A percentile compares a stretch with the other conserved stretches of the same genome.
Evolutionary conservation across 2,888 invertebrate species (phyloP).

Genomic region (Phragmatobia fuliginosa): DNA sequence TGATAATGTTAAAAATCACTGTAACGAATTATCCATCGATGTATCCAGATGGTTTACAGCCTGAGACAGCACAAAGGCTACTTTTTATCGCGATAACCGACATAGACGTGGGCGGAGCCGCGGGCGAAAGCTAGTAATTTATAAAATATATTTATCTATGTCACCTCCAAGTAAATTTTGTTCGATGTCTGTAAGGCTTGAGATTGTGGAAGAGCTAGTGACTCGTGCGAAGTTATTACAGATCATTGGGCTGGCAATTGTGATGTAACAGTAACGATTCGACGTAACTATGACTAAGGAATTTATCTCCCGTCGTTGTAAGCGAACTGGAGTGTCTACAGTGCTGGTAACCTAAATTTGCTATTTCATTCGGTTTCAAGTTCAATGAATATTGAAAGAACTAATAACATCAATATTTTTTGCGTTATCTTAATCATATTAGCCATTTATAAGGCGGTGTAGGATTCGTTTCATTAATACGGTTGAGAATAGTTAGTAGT

Average conservation of each 20-base stretch:
- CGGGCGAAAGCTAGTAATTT: too few relatives aligned
- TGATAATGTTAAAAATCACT: too few relatives aligned
- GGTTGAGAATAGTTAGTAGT: too few relatives aligned
- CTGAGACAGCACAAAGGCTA: too few relatives aligned
- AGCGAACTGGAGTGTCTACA: background rate
- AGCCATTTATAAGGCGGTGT: too few relatives aligned
- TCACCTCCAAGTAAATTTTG: background rate
- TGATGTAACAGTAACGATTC: background rate
- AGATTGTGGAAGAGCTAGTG: background rate
- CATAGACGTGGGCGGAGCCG: too few relatives aligned
- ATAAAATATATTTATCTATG: background rate
- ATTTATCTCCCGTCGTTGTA: background rate
- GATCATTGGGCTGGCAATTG: constrained; percentile 3
- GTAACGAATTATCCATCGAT: too few relatives aligned
- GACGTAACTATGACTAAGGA: background rate
- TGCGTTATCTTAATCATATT: too few relatives aligned
- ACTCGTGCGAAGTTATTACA: background rate
- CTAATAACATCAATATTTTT: background rate
- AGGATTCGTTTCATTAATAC: too few relatives aligned
- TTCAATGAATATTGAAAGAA: background rate
- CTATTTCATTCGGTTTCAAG: background rate
- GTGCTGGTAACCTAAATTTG: background rate
- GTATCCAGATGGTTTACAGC: too few relatives aligned
- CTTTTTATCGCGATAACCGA: too few relatives aligned
- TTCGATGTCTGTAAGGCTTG: background rate